A percentile compares a stretch with the other conserved stretches of the same genome.
phyloP scores from a whole-genome alignment of 2,113 vertebrate species.

The Amblyopsis rosae region DNA sequence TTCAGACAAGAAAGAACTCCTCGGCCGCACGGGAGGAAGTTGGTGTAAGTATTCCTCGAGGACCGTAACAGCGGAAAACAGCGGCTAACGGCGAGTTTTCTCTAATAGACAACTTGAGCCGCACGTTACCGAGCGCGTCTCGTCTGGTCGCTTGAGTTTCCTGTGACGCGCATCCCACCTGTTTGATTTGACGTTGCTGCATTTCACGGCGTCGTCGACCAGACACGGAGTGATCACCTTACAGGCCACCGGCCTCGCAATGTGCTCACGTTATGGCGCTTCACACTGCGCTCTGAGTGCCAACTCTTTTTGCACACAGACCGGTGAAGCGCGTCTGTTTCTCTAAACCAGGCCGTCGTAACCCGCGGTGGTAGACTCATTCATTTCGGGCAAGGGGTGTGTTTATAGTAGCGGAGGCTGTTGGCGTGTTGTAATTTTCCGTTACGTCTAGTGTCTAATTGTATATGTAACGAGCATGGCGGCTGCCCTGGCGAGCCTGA shows the following conservation, averaged over 20 bases:
- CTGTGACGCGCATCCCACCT: conserved; percentile 56
- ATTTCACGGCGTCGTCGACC: not conserved
- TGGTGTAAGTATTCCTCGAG: conserved; percentile 83
- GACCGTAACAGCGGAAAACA: not conserved
- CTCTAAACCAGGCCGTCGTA: too few relatives aligned
- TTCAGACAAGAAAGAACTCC: conserved; percentile 85
- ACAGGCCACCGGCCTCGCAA: not conserved
- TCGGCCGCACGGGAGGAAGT: conserved; percentile 87
- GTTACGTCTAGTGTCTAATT: not conserved
- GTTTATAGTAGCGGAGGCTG: too few relatives aligned
- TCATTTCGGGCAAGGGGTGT: too few relatives aligned
- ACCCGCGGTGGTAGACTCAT: too few relatives aligned
- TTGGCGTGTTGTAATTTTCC: too few relatives aligned
- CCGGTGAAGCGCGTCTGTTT: too few relatives aligned
- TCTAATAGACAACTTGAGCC: not conserved
- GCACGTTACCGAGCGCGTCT: not conserved
- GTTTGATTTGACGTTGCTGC: conserved; percentile 68
- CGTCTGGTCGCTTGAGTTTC: conserved; percentile 31
- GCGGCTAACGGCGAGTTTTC: not conserved
- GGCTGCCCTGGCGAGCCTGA: not conserved
- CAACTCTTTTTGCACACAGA: too few relatives aligned
- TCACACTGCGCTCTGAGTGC: too few relatives aligned
- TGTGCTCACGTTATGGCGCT: too few relatives aligned
- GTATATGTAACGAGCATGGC: not conserved
- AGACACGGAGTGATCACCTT: not conserved